Percentiles rank a stretch among this genome's conserved stretches.
Conservation (phyloP, 1,140 invertebrate species). For the Cherax quadricarinatus region DNA sequence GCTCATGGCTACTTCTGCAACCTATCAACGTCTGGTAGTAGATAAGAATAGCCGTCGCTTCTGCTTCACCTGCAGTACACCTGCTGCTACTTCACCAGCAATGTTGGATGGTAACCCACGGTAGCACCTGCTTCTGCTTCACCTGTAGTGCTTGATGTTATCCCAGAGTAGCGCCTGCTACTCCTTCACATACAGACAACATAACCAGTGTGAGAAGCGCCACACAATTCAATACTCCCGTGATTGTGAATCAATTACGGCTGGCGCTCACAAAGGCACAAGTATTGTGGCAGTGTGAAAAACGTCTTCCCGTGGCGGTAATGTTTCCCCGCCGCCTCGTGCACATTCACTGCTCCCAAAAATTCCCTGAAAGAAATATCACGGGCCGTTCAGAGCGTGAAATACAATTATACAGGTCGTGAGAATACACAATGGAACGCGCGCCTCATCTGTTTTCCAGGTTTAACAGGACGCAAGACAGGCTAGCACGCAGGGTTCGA, state of each 20-base stretch:
- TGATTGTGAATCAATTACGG: constrained; percentile 27
- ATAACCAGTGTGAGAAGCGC: neutral
- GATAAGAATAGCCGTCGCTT: no score
- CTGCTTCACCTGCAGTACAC: no score
- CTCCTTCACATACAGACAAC: no score
- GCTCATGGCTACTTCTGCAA: no score
- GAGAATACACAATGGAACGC: neutral
- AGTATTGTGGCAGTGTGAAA: no score
- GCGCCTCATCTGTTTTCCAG: constrained; percentile 6
- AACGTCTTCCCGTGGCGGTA: neutral
- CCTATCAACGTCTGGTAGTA: no score
- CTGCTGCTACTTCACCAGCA: no score
- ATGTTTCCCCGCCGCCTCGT: constrained; percentile 25
- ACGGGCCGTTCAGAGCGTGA: constrained; percentile 15
- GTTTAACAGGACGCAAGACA: neutral
- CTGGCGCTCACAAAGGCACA: neutral
- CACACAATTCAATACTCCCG: constrained; percentile 13
- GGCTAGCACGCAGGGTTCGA: neutral
- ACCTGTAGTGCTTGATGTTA: no score
- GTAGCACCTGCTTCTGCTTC: no score
- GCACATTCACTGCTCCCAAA: constrained; percentile 16
- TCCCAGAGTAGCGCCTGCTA: no score
- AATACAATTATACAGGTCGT: constrained; percentile 42
- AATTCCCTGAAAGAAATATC: constrained; percentile 40
- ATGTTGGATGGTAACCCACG: no score